Base-by-base conservation (phyloP, 2,888 invertebrate species). In the Cryptus armator region DNA sequence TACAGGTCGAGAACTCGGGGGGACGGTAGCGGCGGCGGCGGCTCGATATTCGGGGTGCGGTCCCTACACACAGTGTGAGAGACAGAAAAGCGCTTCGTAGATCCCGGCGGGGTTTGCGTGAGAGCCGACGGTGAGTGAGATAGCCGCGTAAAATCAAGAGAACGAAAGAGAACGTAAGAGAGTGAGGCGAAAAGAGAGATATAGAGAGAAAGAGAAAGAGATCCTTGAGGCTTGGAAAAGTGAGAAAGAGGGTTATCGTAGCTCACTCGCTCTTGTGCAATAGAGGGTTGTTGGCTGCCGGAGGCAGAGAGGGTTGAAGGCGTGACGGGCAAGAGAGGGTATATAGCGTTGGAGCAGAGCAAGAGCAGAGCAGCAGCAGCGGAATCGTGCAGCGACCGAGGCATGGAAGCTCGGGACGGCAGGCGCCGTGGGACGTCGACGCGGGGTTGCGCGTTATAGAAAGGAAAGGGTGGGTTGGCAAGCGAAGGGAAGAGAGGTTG, bases 41-140 rank as follows among this genome's bases (percentile, higher is more conserved):
- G 92, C 91, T 93, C 93, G 92, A 93, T 93, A 93, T 93, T 93
- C 92, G 92, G 93, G 93, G 93, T 93, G 93, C 93, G 92, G 92
- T 92, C 91, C 92, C 90, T 90, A 89, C 85, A 77, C 75, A 83
- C 67, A 76, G 81, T 24, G 64, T 71, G 72, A 48, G 78, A 78
- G 72, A 80, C 44, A 79, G 79, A 79, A 79, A 85, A 85, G 77
- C 86, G 86, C 86, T 87, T 86, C 87, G 85, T 87, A 87, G 89
- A 87, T 91, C 89, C 91, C 90, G 90, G 91, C 86, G 91, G 37
- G 88, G 91, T 91, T 90, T 91, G 91, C 91, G 90, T 91, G 91
- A 90, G 89, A 87, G 81, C 81, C 84, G 67, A 44, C 51, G 77
- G 62, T 19, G 43, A 74, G 67, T 46, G 51, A 75, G 66, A 71